phyloP scores from a whole-genome alignment of 2,888 invertebrate species.

The Perdita meconis region DNA sequence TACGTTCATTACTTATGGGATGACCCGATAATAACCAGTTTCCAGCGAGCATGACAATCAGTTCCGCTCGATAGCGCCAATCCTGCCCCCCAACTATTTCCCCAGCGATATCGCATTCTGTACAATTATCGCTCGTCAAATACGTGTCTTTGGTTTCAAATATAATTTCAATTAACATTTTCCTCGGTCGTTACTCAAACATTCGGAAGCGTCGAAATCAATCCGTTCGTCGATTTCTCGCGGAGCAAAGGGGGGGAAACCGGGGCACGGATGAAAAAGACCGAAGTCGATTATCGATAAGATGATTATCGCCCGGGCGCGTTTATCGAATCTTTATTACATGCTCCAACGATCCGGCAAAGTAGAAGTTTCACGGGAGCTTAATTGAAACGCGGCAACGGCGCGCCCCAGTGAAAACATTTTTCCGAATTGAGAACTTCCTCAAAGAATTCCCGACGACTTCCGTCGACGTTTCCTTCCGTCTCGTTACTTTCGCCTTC shows the following conservation, averaged over 20 bases:
- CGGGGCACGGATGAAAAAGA: conserved; percentile 8
- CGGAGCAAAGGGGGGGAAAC: not conserved
- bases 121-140: too few relatives aligned
- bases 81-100: too few relatives aligned
- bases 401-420: conserved; percentile 53
- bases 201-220: not conserved
- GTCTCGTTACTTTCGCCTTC: conserved; percentile 15
- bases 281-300: conserved; percentile 68
- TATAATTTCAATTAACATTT: not conserved
- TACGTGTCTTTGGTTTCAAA: too few relatives aligned
- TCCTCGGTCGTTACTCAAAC: not conserved
- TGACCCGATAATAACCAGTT: too few relatives aligned
- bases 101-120: too few relatives aligned
- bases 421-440: conserved; percentile 66
- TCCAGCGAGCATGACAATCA: too few relatives aligned
- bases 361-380: conserved; percentile 71
- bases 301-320: conserved; percentile 68
- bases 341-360: conserved; percentile 69
- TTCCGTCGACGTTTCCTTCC: conserved; percentile 35
- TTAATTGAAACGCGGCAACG: conserved; percentile 74
- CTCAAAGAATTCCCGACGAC: conserved; percentile 48
- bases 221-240: conserved; percentile 1
- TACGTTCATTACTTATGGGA: too few relatives aligned
- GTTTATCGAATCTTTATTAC: conserved; percentile 76
- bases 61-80: too few relatives aligned